Base-by-base conservation (phyloP, 1,140 invertebrate species). In the Leptinotarsa undecemlineata region DNA sequence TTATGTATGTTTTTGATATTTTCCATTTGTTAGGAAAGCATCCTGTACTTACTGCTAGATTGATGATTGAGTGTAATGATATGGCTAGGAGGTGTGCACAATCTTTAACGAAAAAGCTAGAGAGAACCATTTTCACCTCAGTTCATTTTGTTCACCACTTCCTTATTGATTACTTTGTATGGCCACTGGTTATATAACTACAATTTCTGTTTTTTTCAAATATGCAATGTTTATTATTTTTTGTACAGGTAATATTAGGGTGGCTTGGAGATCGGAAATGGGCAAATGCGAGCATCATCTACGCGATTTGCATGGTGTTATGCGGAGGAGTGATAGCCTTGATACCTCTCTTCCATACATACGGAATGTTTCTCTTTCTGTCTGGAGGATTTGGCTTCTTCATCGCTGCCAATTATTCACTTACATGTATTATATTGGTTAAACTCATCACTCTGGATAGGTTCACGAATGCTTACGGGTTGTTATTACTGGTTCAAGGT, bases 381-480 rank as follows among this genome's bases (percentile, higher is more conserved):
- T 88, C 91, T 60, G 92, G 91, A 62, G 88, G 91, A 19, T 96
- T 95, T 86, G 94, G 95, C 15, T 89, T 95, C 75, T 92, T 93
- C 80, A 95, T 96, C 77, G 93, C 93, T 5, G 94, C 94, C 14
- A 96, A 96, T 84, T 96, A 96, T 85, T 93, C 93, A 11, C 87
- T 96, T 3, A 94, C 94, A 13, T 93, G 93, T 77, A 94, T 95
- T 76, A 96, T 96, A 72, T 87, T 96, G 33, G 94, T 96, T 21
- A 92, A 96, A 81, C 86, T 95, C 76, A 94, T 95, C 73, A 92
- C 93, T 5, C 81, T 97, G 33, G 95, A 97, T 78, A 89, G 92
- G 81, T 96, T 98, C 81, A 95, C 95, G 1, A 95, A 94, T 81
- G 95, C 95, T 3, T 97, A 97, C 82, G 96, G 96, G 14, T 86